These are phyloP conservation scores for Drosophila crucigera DNA, from an alignment of 2,888 invertebrate species.

Conservation along the genomic window DNA sequence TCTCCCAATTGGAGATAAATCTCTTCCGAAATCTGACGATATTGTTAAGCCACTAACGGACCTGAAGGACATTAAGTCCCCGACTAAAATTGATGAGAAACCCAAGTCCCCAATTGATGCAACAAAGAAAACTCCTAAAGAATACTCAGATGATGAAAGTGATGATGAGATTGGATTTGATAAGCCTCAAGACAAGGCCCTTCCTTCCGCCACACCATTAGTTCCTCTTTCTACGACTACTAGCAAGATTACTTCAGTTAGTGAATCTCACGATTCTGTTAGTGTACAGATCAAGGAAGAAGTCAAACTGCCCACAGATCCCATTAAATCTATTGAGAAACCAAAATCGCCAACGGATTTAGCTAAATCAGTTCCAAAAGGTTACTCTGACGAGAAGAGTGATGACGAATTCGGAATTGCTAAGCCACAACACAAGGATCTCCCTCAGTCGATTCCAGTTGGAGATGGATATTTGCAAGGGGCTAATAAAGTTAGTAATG, in stretches of 20 bases:
- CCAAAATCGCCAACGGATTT: background rate
- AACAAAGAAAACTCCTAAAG: background rate
- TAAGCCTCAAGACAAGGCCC: slow-evolving; percentile 3
- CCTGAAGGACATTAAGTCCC: background rate
- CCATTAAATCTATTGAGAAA: background rate
- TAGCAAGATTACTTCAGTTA: slow-evolving; percentile 1
- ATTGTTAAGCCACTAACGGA: background rate
- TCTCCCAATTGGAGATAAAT: background rate
- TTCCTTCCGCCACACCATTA: background rate
- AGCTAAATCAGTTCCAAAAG: background rate
- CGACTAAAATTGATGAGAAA: slow-evolving; percentile 22
- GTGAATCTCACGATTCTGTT: slow-evolving; percentile 3
- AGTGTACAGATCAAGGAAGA: slow-evolving; percentile 1
- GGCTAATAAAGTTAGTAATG: background rate
- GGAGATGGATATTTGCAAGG: background rate
- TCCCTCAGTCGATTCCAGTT: background rate
- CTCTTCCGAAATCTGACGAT: background rate
- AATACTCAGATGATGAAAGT: slow-evolving; percentile 20
- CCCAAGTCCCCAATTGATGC: slow-evolving; percentile 4
- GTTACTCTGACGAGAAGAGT: background rate
- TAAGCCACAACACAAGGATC: background rate
- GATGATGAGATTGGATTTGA: slow-evolving; percentile 14
- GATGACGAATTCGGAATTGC: background rate
- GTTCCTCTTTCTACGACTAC: background rate
- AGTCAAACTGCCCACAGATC: slow-evolving; percentile 3